These are phyloP conservation scores for Drosophila cardini DNA, from an alignment of 1,140 invertebrate genomes.

Conservation along the genomic window DNA sequence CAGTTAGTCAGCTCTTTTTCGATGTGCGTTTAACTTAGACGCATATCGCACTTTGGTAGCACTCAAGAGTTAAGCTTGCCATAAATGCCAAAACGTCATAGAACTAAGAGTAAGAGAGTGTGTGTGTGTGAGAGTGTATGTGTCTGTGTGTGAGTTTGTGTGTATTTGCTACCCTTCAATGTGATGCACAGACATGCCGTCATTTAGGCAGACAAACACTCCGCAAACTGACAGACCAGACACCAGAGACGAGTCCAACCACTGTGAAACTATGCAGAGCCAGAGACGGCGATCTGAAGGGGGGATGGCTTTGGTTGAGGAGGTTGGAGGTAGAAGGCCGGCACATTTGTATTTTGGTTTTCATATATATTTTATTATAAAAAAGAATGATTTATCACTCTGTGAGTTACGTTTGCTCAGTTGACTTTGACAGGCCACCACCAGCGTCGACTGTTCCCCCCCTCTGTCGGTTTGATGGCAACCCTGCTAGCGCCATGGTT, in stretches of 20 bases:
- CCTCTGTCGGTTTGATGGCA: too few species aligned
- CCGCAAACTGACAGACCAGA: conserved; percentile 40
- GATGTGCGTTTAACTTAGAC: not conserved
- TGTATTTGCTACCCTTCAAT: conserved; percentile 71
- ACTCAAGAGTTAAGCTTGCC: conserved; percentile 59
- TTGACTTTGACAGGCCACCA: conserved; percentile 74
- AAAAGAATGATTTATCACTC: conserved; percentile 80
- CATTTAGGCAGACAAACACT: conserved; percentile 67
- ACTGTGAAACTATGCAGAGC: conserved; percentile 29
- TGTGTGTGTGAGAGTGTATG: conserved; percentile 31
- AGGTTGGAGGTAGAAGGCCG: not conserved
- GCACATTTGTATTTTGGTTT: conserved; percentile 68
- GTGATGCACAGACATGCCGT: conserved; percentile 66
- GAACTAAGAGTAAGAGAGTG: conserved; percentile 50
- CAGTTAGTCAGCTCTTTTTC: conserved; percentile 55
- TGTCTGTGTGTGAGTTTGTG: conserved; percentile 15
- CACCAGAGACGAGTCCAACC: conserved; percentile 15
- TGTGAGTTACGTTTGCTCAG: conserved; percentile 59
- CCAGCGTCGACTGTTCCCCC: conserved; percentile 10
- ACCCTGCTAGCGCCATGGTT: conserved; percentile 7
- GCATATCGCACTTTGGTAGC: conserved; percentile 55
- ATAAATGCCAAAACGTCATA: conserved; percentile 75
- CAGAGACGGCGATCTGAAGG: not conserved
- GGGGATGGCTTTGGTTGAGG: conserved; percentile 12
- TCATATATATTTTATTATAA: conserved; percentile 27